Evolutionary conservation across 2,888 invertebrate genomes (phyloP), one percentile per base, ranked within the genome.

Genomic region (Erannis defoliaria): DNA sequence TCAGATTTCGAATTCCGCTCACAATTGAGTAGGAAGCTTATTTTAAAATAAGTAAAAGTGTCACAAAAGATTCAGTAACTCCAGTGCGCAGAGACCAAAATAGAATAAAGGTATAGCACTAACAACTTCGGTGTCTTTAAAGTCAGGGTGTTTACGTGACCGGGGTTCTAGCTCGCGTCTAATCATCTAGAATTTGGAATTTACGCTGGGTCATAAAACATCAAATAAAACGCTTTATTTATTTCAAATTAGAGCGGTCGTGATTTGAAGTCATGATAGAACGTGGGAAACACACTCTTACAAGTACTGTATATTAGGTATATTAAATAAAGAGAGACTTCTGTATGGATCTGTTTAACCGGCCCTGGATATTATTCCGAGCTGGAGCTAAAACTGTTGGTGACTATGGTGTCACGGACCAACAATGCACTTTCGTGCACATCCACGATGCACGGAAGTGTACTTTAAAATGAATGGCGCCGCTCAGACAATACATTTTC

Each of bases 61-160:
- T 53, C 46, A 50, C 58, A 59, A 50, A 49, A 62, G 53, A 62
- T 70, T 66, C 59, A 48, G 60, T 42, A 45, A 51, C 16, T 42
- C 35, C 50, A 51, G 50, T 35, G 10, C 31, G 29, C 35, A 48
- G 48, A 61, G 55, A 26, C 42, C 14, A 53, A 56, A 56, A 58
- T 59, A 58, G 54, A 60, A 50, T 60, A 65, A 62, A 61, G 46
- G 58, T 54, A n/a, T n/a, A 57, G 49, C 31, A 51, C 56, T 63
- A 61, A 65, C 50, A 57, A 65, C 40, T 62, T 48, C 67, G 68
- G 67, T 64, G 59, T 61, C 65, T 71, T 71, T 66, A 68, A 71
- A 71, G 71, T 68, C 67, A 48, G 65, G 54, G 55, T 63, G 61
- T 42, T 43, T 67, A 67, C 71, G 71, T 71, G 71, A 71, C 71